These are phyloP conservation scores for Epirrhoe alternata DNA, from an alignment of 2,888 invertebrate species.

Conservation along the genomic window DNA sequence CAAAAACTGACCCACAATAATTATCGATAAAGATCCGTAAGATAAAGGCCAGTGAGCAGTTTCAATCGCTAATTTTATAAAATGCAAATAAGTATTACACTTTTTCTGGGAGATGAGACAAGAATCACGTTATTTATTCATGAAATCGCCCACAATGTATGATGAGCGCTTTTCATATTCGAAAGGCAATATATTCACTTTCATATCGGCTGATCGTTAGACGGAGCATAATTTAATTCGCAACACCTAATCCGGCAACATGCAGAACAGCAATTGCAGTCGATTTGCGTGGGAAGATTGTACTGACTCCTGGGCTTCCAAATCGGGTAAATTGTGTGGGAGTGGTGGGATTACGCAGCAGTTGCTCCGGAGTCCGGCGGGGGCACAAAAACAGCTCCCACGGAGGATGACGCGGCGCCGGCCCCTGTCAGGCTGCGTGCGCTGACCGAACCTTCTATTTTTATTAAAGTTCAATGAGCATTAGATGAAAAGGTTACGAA, in stretches of 20 bases:
- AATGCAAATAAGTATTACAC: constrained; percentile 9
- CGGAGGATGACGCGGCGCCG: constrained; percentile 38
- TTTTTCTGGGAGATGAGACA: constrained; percentile 17
- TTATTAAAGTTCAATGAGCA: background rate
- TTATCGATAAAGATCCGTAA: no score
- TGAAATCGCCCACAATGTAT: constrained; percentile 32
- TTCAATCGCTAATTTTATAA: no score
- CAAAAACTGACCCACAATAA: no score
- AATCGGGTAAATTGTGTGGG: constrained; percentile 20
- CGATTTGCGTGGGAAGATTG: constrained; percentile 1
- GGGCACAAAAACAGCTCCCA: constrained; percentile 48
- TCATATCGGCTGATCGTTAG: constrained; percentile 7
- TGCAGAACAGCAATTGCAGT: background rate
- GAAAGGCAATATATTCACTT: constrained; percentile 25
- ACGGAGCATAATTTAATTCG: constrained; percentile 1
- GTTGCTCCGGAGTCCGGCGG: constrained; percentile 12
- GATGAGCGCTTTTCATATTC: constrained; percentile 27
- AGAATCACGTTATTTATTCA: constrained; percentile 38
- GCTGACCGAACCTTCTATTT: constrained; percentile 1
- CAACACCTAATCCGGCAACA: constrained; percentile 1
- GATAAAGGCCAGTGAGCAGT: no score
- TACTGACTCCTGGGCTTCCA: background rate
- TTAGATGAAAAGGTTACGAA: background rate
- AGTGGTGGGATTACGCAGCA: constrained; percentile 26
- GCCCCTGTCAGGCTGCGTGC: constrained; percentile 12